Base-by-base conservation (phyloP, 2,113 vertebrate genomes). In the Cololabis saira region DNA sequence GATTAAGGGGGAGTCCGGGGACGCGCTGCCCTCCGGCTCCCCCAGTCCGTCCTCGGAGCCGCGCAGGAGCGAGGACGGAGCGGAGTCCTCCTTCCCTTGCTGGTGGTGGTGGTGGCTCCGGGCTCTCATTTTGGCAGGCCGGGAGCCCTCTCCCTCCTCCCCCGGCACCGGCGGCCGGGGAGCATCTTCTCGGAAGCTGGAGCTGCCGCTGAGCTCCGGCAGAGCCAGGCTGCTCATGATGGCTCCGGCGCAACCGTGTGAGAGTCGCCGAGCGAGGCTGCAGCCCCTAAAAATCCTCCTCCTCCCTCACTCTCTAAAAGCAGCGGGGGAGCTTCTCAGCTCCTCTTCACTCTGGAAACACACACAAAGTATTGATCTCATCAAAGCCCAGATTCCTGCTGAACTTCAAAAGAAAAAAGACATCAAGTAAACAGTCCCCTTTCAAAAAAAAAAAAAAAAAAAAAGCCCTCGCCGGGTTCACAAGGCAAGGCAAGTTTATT, bases 161-260 rank as follows among this genome's bases (percentile, higher is more conserved):
- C 98, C 98, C 5, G 98, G 98, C 43, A 99, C 97, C 1, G 98
- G 98, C 68, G 98, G 98, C 68, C 97, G 92, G 50, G 98, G 98
- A 74, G 96, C 97, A 95, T 99, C 98, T 94, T 99, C 97, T 83
- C 95, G 94, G 93, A 99, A 99, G 94, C 97, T 98, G 91, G n/a
- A n/a, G n/a, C 92, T 94, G 94, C 91, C 93, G 90, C 94, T 87
- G 83, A 90, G 95, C 89, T 98, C 96, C 58, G 96, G 90, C 52
- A 98, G 96, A 88, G 93, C 93, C 83, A n/a, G n/a, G n/a, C 95
- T 94, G 90, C 95, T 99, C 97, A 99, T 99, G 95, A 99, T 99
- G 95, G 94, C 92, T 96, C 90, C 90, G 64, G 89, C 88, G 71
- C 24, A 82, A 81, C 79, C 52, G 83, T 77, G 83, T 78, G 88